Conservation (phyloP, 2,113 vertebrate species). For the Penelope pileata region DNA sequence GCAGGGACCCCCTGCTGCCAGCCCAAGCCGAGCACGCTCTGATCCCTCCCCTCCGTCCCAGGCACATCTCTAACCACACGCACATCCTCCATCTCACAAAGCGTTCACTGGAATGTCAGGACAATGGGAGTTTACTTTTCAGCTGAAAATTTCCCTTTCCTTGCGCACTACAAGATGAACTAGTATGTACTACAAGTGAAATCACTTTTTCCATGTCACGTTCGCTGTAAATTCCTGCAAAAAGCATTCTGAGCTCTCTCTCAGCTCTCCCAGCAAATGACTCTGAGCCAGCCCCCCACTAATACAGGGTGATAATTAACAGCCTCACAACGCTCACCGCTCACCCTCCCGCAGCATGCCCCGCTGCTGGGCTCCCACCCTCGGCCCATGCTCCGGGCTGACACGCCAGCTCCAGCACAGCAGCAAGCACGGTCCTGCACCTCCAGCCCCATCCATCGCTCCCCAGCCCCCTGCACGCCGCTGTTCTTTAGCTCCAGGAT, state of each 20-base stretch:
- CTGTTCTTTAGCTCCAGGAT: neutral
- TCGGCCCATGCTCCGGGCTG: neutral
- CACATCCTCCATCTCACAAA: neutral
- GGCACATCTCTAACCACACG: rapidly evolving
- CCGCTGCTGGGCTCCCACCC: neutral
- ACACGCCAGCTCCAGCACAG: too few species aligned
- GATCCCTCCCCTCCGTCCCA: neutral
- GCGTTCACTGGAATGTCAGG: rapidly evolving
- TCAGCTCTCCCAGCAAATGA: too few species aligned
- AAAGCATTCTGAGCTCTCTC: neutral
- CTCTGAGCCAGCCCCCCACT: neutral
- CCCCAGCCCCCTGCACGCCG: too few species aligned
- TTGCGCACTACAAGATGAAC: too few species aligned
- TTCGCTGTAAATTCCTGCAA: neutral
- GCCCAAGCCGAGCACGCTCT: too few species aligned
- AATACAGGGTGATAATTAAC: neutral
- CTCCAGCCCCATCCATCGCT: neutral
- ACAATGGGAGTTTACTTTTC: neutral
- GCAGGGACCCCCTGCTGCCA: too few species aligned
- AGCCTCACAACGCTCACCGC: neutral
- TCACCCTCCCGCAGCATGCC: neutral
- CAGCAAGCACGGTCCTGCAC: too few species aligned
- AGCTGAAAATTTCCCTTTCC: neutral
- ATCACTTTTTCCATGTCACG: neutral
- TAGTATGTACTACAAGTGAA: neutral